A percentile compares a stretch with the other conserved stretches of the same genome.
These are phyloP conservation scores for Pollenia angustigena DNA, from an alignment of 2,888 invertebrate species.

Conservation along the genomic window DNA sequence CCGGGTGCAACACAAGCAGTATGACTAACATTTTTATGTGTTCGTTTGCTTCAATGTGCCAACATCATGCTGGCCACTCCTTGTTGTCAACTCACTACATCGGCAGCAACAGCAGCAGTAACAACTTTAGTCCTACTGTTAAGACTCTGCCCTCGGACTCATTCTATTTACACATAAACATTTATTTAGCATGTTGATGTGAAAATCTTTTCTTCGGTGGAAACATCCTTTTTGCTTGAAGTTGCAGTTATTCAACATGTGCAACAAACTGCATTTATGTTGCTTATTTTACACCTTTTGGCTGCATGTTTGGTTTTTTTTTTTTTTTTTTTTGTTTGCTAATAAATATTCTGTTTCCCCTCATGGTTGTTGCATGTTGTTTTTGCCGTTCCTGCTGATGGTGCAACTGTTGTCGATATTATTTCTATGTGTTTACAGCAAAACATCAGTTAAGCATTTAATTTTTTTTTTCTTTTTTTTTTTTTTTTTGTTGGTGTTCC, in stretches of 20 bases:
- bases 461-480: too few species aligned
- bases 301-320: slow-evolving; percentile 32
- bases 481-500: neutral
- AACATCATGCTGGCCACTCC: slow-evolving; percentile 64
- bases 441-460: slow-evolving; percentile 62
- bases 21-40: slow-evolving; percentile 33
- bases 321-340: slow-evolving; percentile 33
- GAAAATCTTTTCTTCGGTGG: slow-evolving; percentile 37
- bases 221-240: slow-evolving; percentile 39
- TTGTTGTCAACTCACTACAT: slow-evolving; percentile 61
- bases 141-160: slow-evolving; percentile 48
- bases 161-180: slow-evolving; percentile 33
- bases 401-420: slow-evolving; percentile 47
- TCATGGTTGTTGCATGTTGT: slow-evolving; percentile 13
- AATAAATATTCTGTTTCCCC: slow-evolving; percentile 40
- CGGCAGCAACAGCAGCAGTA: slow-evolving; percentile 32
- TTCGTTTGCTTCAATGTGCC: neutral
- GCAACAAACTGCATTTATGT: slow-evolving; percentile 62
- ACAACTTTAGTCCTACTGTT: slow-evolving; percentile 57
- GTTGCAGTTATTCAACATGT: slow-evolving; percentile 57
- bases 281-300: slow-evolving; percentile 68
- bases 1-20: slow-evolving; percentile 72
- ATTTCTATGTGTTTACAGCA: slow-evolving; percentile 51
- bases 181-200: slow-evolving; percentile 42
- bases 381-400: slow-evolving; percentile 11